A percentile compares a stretch with the other conserved stretches of the same genome.
Conservation (phyloP, 2,888 invertebrate genomes). For the Pinctada fucata region DNA sequence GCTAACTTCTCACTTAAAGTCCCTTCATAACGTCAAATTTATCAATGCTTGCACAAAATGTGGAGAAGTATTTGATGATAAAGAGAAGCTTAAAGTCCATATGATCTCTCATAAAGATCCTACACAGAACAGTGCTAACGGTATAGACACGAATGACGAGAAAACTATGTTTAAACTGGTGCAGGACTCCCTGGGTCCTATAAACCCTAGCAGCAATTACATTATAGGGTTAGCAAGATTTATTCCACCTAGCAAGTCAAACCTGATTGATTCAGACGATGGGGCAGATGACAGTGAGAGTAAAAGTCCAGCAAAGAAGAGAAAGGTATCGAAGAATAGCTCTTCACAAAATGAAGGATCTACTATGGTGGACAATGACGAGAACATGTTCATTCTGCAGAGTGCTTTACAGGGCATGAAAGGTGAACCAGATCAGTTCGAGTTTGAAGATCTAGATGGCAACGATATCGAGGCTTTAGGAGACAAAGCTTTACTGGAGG, state of each 20-base stretch:
- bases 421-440: slow-evolving; percentile 20
- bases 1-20: slow-evolving; percentile 58
- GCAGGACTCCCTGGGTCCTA: not conserved
- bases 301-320: not conserved
- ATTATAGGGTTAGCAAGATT: slow-evolving; percentile 61
- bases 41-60: slow-evolving; percentile 62
- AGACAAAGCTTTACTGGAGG: slow-evolving; percentile 6
- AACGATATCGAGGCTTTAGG: not conserved
- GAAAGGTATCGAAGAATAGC: not conserved
- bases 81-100: slow-evolving; percentile 59
- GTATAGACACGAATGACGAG: slow-evolving; percentile 25
- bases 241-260: slow-evolving; percentile 54
- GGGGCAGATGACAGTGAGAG: not conserved
- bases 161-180: not conserved
- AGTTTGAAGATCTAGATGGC: slow-evolving; percentile 11
- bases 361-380: slow-evolving; percentile 47
- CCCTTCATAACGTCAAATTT: slow-evolving; percentile 56
- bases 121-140: not conserved
- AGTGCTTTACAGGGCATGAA: slow-evolving; percentile 27
- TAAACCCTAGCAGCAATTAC: not conserved
- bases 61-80: slow-evolving; percentile 65
- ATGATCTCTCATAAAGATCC: slow-evolving; percentile 50
- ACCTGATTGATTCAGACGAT: slow-evolving; percentile 14
- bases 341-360: slow-evolving; percentile 28
- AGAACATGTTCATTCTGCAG: slow-evolving; percentile 56